Evolutionary conservation across 2,797 vertebrate genomes (phyloP).

Genomic region (Buphagus erythrorhynchus): DNA sequence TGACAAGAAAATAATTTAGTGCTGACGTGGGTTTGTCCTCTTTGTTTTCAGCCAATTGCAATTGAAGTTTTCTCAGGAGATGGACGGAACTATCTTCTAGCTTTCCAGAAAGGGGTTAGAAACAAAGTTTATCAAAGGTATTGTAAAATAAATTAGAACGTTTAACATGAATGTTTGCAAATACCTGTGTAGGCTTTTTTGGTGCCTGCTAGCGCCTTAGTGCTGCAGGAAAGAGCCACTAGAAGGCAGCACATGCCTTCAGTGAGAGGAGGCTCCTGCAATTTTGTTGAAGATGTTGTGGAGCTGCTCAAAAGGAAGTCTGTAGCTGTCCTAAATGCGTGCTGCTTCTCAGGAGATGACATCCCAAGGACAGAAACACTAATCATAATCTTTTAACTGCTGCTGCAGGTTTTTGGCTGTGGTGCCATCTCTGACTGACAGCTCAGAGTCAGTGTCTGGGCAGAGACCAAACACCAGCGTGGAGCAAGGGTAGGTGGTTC

Average conservation of each 20-base stretch:
- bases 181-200: background rate
- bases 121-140: constrained; percentile 99
- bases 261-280: fast-evolving
- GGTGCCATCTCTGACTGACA: constrained; percentile 96
- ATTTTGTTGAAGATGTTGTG: background rate
- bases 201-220: background rate
- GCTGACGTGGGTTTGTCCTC: background rate
- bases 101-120: constrained; percentile 96
- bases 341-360: background rate
- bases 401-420: constrained; percentile 92
- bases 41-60: constrained; percentile 89
- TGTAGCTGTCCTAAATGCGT: background rate
- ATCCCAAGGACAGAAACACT: background rate
- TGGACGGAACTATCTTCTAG: constrained; percentile 94
- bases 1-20: background rate
- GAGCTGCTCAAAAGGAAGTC: background rate
- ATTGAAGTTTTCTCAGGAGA: constrained; percentile 98
- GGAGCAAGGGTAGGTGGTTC: constrained; percentile 89
- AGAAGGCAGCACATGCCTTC: background rate
- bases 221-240: background rate
- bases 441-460: constrained; percentile 96
- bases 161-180: background rate
- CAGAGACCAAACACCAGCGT: constrained; percentile 98
- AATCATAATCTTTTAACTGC: background rate
- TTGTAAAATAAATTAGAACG: background rate